Base-by-base conservation (phyloP, 2,888 invertebrate species). In the Chaitophorus viminalis region DNA sequence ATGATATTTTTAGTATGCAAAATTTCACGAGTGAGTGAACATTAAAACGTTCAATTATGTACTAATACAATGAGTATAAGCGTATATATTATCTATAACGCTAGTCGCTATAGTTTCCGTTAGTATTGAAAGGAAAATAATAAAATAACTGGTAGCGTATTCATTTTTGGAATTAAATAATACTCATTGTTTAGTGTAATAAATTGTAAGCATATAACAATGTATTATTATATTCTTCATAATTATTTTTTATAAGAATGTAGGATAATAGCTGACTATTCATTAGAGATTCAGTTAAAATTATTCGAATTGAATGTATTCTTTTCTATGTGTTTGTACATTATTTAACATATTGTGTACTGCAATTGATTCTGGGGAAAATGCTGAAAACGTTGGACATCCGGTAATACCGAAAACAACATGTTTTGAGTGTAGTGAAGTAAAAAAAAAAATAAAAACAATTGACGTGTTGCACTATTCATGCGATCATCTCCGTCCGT, bases 381-480 rank as follows among this genome's bases (percentile, higher is more conserved):
- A 46, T 39, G 54, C 65, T 70, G n/a, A 25, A 70, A 75, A 60
- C 60, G 25, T 31, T 60, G 75, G 72, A 81, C 87, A 31, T 87
- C 87, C 87, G 87, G 81, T 65, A 74, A 70, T 74, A 25, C 39
- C 60, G 39, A 87, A 87, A 52, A 86, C 85, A 77, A n/a, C 52
- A 36, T 60, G 79, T 79, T 79, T 74, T 70, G 31, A 72, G 33
- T 60, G 70, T 74, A 81, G 79, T 74, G 87, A 74, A 86, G 86
- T 79, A 54, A 68, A 82, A 78, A 77, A 60, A 78, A 82, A 36
- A 68, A n/a, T n/a, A 87, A 87, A 87, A 87, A 87, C 87, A 87
- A 87, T 87, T 75, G 87, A 87, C 87, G 87, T 72, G 78, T 60
- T 87, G 79, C 87, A 81, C 79, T 81, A 87, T 87, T 87, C 87